phyloP scores from a whole-genome alignment of 1,140 invertebrate species.

The Pomacea maculata region DNA sequence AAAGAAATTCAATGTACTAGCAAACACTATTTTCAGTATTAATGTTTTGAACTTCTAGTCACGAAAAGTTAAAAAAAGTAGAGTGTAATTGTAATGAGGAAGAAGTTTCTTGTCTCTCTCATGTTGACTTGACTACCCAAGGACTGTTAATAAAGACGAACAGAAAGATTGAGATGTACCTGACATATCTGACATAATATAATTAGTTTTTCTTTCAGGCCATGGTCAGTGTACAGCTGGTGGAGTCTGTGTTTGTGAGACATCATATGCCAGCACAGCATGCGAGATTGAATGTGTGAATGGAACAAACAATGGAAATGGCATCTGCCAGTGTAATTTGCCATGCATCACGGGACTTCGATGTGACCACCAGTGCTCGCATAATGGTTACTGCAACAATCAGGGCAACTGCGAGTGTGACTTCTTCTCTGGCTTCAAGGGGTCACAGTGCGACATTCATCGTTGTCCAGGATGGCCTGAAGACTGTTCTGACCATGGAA shows the following conservation, averaged over 20 bases:
- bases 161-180: too few species aligned
- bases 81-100: too few species aligned
- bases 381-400: constrained; percentile 31
- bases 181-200: too few species aligned
- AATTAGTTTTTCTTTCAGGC: constrained; percentile 17
- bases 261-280: constrained; percentile 42
- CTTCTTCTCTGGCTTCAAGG: constrained; percentile 30
- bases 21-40: too few species aligned
- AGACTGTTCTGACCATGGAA: constrained; percentile 44
- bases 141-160: too few species aligned
- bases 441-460: constrained; percentile 39
- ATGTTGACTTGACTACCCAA: too few species aligned
- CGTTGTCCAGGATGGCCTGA: constrained; percentile 41
- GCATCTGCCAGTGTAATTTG: constrained; percentile 35
- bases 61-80: too few species aligned
- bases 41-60: too few species aligned
- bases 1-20: too few species aligned
- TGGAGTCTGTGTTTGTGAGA: constrained; percentile 34
- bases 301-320: constrained; percentile 30
- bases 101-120: too few species aligned
- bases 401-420: constrained; percentile 33
- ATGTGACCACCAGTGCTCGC: constrained; percentile 39
- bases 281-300: constrained; percentile 48
- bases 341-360: constrained; percentile 41
- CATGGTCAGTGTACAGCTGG: constrained; percentile 27